Percentiles rank a stretch among this genome's conserved stretches.
phyloP scores from a whole-genome alignment of 1,140 invertebrate genomes.

The Cotesia vestalis region DNA sequence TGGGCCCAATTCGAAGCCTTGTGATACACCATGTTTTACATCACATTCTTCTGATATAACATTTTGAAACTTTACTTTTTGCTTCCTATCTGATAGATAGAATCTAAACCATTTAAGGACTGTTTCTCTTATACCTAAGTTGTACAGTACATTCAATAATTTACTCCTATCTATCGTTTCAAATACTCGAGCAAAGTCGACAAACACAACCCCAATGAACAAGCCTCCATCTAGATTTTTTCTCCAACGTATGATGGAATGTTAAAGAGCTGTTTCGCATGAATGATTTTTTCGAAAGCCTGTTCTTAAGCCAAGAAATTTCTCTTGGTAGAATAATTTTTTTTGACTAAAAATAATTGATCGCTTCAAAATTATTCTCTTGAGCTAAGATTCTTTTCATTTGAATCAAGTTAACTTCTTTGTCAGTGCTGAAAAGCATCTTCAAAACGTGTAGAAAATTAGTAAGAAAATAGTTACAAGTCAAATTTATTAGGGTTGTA shows the following conservation, averaged over 20 bases:
- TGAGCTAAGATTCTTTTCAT: no score
- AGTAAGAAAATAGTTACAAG: no score
- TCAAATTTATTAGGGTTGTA: no score
- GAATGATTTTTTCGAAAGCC: conserved; percentile 33
- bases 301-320: no score
- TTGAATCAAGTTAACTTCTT: no score
- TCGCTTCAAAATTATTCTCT: no score
- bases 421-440: no score
- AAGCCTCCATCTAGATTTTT: conserved; percentile 19
- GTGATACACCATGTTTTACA: conserved; percentile 30
- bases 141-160: conserved; percentile 31
- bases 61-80: conserved; percentile 15
- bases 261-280: conserved; percentile 36
- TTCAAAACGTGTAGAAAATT: no score
- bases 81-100: conserved; percentile 27
- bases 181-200: conserved; percentile 40
- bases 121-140: conserved; percentile 29
- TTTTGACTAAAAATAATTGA: no score
- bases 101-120: conserved; percentile 37
- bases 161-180: conserved; percentile 36
- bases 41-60: background rate
- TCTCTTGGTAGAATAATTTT: no score
- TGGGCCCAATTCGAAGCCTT: conserved; percentile 30
- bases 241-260: conserved; percentile 28
- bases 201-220: conserved; percentile 26